Evolutionary conservation across 2,113 vertebrate species (phyloP), one percentile per base, ranked within the genome.

Genomic region (Lepidothrix coronata): DNA sequence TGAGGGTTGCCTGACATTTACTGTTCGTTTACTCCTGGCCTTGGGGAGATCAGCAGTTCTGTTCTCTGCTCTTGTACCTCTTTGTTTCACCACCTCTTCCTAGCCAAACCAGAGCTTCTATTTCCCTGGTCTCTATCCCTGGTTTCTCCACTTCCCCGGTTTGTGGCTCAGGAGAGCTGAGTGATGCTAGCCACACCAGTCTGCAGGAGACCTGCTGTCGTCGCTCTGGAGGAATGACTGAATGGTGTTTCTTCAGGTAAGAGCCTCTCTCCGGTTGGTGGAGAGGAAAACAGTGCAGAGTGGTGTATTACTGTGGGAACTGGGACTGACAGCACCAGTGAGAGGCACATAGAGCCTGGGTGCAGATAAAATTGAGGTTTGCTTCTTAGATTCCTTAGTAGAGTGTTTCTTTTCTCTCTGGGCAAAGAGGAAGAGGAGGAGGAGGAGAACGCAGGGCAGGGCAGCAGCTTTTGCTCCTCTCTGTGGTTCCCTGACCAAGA

Each of bases 281-380:
- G 46, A 80, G 58, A 46, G 37, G 11, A 89, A 75, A 76, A 41
- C 0, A 1, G 52, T 43, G 33, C 39, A 72, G 18, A 51, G 24
- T 1, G 2, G 15, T 28, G 41, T 27, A 59, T 43, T 5, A 5
- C 1, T 5, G 37, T 62, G 59, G 68, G 55, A 87, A n/a, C 7
- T 0, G 0, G 30, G 41, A 43, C 31, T 13, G 13, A 27, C 31
- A 81, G n/a, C 35, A 37, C 18, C 4, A 8, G 15, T 1, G 3
- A 75, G 70, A 44, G 19, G 13, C 37, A 35, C 12, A 21, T 17
- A 31, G 22, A 75, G 33, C 39, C 39, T 8, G 1, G 9, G 18
- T 43, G 27, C 14, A 57, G 33, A 14, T 33, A 57, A 77, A 84
- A 44, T 8, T 44, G 41, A 21, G 15, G 41, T 46, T 79, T 66